Evolutionary conservation across 2,888 invertebrate genomes (phyloP).

Genomic region (Lathronympha strigana): DNA sequence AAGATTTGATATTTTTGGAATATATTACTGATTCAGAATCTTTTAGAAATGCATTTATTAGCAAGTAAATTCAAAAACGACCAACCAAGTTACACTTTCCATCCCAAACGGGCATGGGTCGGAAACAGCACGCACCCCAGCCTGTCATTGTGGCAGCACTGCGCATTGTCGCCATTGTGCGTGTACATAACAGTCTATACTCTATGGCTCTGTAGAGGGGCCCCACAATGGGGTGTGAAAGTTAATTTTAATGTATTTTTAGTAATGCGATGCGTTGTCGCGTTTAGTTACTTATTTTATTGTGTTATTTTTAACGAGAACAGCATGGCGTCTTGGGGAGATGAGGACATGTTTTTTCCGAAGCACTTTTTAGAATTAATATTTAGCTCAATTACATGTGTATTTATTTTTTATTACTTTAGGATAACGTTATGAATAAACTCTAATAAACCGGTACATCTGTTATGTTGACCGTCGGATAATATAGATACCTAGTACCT

Average conservation of each 20-base stretch:
- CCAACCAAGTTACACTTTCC: constrained; percentile 37
- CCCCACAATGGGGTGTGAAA: constrained; percentile 57
- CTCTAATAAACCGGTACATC: no score
- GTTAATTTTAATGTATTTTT: constrained; percentile 60
- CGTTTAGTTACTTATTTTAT: constrained; percentile 36
- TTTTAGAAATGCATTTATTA: no score
- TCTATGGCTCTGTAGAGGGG: constrained; percentile 28
- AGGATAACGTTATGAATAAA: no score
- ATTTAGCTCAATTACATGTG: no score
- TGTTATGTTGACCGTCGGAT: no score
- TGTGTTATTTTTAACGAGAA: constrained; percentile 28
- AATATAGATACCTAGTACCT: no score
- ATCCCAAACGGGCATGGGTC: constrained; percentile 43
- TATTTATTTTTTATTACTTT: no score
- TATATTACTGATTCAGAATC: no score
- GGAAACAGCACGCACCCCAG: constrained; percentile 49
- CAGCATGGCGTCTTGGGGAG: constrained; percentile 35
- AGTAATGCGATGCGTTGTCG: constrained; percentile 58
- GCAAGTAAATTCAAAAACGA: no score
- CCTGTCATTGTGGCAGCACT: constrained; percentile 53
- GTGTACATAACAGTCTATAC: constrained; percentile 52
- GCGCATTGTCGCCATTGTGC: constrained; percentile 59
- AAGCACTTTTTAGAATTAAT: no score
- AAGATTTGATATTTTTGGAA: no score
- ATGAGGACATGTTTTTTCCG: constrained; percentile 14